Conservation (phyloP, 2,113 vertebrate species). For the Bos javanicus region DNA sequence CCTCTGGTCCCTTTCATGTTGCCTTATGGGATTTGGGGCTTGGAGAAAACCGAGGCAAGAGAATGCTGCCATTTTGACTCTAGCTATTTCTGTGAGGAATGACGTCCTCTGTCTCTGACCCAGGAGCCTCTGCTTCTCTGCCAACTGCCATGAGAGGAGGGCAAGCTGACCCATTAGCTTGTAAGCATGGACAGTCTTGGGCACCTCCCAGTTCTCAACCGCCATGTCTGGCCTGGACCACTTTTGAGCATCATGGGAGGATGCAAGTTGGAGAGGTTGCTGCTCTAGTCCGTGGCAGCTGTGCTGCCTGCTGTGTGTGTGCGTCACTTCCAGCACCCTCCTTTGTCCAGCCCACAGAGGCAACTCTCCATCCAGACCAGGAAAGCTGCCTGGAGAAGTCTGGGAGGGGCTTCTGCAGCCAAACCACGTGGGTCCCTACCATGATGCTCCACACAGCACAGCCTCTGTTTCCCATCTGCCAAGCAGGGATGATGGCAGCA, state of each 20-base stretch:
- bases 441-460: fast-evolving
- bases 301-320: neutral
- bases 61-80: neutral
- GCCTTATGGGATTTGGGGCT: neutral
- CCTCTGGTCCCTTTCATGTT: neutral
- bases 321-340: neutral
- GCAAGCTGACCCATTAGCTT: neutral
- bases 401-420: neutral
- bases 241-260: neutral
- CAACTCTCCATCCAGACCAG: neutral
- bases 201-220: neutral
- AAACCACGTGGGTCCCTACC: neutral
- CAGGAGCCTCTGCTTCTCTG: neutral
- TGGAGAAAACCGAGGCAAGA: neutral
- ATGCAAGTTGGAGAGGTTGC: neutral
- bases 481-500: neutral
- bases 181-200: neutral
- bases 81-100: neutral
- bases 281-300: neutral
- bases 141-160: neutral
- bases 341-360: neutral
- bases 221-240: neutral
- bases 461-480: neutral
- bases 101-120: neutral
- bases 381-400: neutral